These are phyloP conservation scores for Phalloptychus januarius DNA, from an alignment of 2,797 vertebrate genomes.

Conservation along the genomic window DNA sequence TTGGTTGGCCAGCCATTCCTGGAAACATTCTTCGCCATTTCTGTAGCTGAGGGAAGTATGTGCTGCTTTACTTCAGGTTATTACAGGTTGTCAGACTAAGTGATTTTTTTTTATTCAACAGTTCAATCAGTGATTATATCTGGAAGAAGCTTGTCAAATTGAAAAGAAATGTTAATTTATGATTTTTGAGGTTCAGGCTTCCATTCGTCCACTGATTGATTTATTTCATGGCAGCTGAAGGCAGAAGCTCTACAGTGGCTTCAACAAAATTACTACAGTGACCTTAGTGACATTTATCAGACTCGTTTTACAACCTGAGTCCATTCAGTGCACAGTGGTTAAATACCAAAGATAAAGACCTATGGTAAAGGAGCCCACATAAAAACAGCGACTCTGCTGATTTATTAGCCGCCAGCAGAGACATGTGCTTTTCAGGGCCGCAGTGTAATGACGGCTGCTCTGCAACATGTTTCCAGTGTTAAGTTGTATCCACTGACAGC, in stretches of 20 bases:
- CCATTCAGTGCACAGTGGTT: constrained; percentile 61
- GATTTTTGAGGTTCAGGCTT: not conserved
- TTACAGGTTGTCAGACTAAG: too few relatives aligned
- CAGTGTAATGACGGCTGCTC: constrained; percentile 23
- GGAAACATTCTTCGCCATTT: too few relatives aligned
- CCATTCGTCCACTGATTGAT: constrained; percentile 22
- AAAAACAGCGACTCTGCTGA: constrained; percentile 58
- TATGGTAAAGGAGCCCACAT: constrained; percentile 43
- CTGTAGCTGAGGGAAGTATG: too few relatives aligned
- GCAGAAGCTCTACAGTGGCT: constrained; percentile 32
- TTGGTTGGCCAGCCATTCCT: too few relatives aligned
- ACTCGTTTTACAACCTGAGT: constrained; percentile 58
- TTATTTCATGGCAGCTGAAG: constrained; percentile 32
- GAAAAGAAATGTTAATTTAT: too few relatives aligned
- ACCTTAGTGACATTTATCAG: constrained; percentile 60
- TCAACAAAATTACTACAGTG: constrained; percentile 49
- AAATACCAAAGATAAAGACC: constrained; percentile 67
- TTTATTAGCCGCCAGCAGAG: constrained; percentile 63
- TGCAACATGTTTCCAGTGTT: constrained; percentile 21
- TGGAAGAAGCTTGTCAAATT: too few relatives aligned
- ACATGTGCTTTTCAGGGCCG: constrained; percentile 63
- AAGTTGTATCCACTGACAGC: constrained; percentile 34
- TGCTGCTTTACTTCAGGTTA: too few relatives aligned
- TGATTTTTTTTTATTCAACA: too few relatives aligned
- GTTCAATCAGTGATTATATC: too few relatives aligned